Evolutionary conservation across 1,140 invertebrate genomes (phyloP).

Genomic region (Pseudomyrmex sp.): DNA sequence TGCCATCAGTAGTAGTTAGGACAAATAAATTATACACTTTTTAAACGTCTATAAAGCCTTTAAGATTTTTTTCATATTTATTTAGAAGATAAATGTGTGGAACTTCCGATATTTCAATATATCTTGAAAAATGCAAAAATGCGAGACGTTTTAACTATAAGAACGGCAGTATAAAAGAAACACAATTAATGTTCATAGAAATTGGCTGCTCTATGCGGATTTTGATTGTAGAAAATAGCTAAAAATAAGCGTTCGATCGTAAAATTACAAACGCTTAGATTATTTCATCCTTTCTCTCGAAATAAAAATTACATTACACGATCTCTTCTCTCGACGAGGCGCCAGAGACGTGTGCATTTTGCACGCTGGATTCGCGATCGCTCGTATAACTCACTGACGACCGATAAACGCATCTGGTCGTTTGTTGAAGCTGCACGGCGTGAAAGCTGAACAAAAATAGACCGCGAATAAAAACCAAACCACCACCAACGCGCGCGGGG

Average conservation of each 20-base stretch:
- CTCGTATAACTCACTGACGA: constrained; percentile 51
- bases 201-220: background rate
- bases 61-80: no score
- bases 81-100: no score
- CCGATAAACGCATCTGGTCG: constrained; percentile 57
- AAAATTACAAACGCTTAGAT: background rate
- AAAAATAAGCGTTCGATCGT: background rate
- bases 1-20: no score
- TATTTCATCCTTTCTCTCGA: background rate
- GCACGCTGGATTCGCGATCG: constrained; percentile 29
- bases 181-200: no score
- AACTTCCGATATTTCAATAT: no score
- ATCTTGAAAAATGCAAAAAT: no score
- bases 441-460: constrained; percentile 47
- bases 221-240: background rate
- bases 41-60: no score
- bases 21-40: no score
- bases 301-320: background rate
- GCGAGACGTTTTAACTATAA: no score
- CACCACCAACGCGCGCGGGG: constrained; percentile 6
- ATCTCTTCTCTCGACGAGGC: background rate
- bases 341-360: constrained; percentile 46
- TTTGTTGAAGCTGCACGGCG: constrained; percentile 43
- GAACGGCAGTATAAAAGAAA: no score
- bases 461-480: constrained; percentile 43